Evolutionary conservation across 2,113 vertebrate species (phyloP), one percentile per base, ranked within the genome.

Genomic region (Ciconia boyciana): DNA sequence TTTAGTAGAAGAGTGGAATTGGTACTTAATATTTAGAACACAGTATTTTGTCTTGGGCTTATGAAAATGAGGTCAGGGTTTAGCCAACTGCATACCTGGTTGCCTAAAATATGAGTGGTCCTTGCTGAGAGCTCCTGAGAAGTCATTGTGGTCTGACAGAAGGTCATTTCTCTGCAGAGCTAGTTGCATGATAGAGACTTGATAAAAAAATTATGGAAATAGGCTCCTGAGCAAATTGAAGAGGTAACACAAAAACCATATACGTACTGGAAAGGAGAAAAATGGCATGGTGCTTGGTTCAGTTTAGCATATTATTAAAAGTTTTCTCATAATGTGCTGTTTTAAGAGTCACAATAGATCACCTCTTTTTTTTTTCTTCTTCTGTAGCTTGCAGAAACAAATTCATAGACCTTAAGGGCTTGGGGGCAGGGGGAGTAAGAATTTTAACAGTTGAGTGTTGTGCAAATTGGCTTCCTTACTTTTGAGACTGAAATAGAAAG

Each of bases 221-320:
- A 16, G 10, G 2, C 3, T 79, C 9, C 57, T 51, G 64, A 36
- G 31, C 15, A 9, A 44, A 22, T 20, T 11, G 43, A 31, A 19
- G 13, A 2, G 7, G 6, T n/a, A 55, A 29, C 57, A 8, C 15
- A 39, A 34, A 65, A 31, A 2, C 6, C 16, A 1, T 0, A 0
- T 14, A 1, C 2, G 1, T 46, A 32, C 28, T 8, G 7, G 34
- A 49, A 72, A 80, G 34, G 7, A 49, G 62, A 14, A 9, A n/a
- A 79, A 14, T 11, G 57, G 36, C 11, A 1, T 11, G 4, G 28
- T 58, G 41, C 31, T 74, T 74, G 24, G 4, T 62, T 61, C 5
- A 16, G 10, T 11, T 41, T 13, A 54, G 43, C 2, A 1, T 66
- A 3, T 44, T 20, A 10, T 22, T 52, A 12, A 10, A 82, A 61